Evolutionary conservation across 2,888 invertebrate species (phyloP).

Genomic region (Ophioninae sp.): DNA sequence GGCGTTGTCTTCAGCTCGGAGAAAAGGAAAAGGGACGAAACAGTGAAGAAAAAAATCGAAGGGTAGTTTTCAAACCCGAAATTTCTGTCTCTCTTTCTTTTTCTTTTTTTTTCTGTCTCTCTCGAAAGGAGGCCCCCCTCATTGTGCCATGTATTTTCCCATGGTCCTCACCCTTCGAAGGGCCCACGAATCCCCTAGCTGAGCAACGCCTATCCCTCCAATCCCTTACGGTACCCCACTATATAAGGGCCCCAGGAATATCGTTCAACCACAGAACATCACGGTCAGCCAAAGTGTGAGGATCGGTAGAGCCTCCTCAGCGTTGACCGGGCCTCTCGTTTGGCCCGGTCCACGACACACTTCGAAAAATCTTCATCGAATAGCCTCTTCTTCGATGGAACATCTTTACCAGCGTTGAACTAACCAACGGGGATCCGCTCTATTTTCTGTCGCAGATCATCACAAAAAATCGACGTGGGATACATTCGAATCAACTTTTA

Average conservation of each 20-base stretch:
- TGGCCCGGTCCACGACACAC: slow-evolving; percentile 65
- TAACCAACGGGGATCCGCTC: slow-evolving; percentile 70
- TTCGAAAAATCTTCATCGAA: slow-evolving; percentile 3
- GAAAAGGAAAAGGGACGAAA: slow-evolving; percentile 10
- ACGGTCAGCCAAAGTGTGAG: slow-evolving; percentile 68
- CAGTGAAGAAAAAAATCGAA: slow-evolving; percentile 11
- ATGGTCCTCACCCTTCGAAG: slow-evolving; percentile 66
- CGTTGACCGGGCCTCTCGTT: slow-evolving; percentile 65
- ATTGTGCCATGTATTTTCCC: slow-evolving; percentile 75
- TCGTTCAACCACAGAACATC: slow-evolving; percentile 70
- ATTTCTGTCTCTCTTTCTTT: slow-evolving; percentile 50
- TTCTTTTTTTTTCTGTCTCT: no score
- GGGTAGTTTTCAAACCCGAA: slow-evolving; percentile 27
- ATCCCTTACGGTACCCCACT: slow-evolving; percentile 58
- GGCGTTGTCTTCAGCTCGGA: slow-evolving; percentile 39
- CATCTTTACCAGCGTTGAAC: slow-evolving; percentile 61
- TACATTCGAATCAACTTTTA: slow-evolving; percentile 37
- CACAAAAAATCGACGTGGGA: slow-evolving; percentile 46
- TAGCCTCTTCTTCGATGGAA: neutral
- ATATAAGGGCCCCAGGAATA: slow-evolving; percentile 70
- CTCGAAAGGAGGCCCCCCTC: slow-evolving; percentile 40
- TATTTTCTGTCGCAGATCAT: slow-evolving; percentile 73
- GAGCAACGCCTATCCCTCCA: slow-evolving; percentile 35
- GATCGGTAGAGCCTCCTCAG: slow-evolving; percentile 61
- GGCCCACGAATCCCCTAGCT: slow-evolving; percentile 48